Evolutionary conservation across 2,888 invertebrate species (phyloP).

Genomic region (Cephus rjabovi): DNA sequence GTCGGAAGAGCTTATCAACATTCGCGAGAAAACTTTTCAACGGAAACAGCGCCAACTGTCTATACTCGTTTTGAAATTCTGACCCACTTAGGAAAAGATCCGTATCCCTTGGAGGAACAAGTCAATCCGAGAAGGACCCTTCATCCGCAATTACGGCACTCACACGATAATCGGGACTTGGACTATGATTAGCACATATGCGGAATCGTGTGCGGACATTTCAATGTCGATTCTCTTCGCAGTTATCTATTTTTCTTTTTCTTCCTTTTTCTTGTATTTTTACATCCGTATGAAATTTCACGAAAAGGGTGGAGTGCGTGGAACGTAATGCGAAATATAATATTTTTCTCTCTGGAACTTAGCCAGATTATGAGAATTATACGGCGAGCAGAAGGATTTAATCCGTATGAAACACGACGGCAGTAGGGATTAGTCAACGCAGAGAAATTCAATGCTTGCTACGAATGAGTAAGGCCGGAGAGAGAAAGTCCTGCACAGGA

Average conservation of each 20-base stretch:
- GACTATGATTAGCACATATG: not conserved
- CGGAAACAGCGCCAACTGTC: not conserved
- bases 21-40: not conserved
- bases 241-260: not conserved
- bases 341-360: slow-evolving; percentile 43
- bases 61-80: not conserved
- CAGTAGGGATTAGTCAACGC: slow-evolving; percentile 48
- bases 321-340: not conserved
- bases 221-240: not conserved
- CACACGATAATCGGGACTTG: not conserved
- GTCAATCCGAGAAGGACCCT: not conserved
- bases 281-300: not conserved
- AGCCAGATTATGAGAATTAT: slow-evolving; percentile 52
- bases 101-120: not conserved
- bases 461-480: not conserved
- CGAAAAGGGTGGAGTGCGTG: not conserved
- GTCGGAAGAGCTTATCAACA: not conserved
- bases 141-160: not conserved
- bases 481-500: not conserved
- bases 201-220: not conserved
- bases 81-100: not conserved
- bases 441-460: slow-evolving; percentile 37
- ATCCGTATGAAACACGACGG: slow-evolving; percentile 52
- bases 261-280: not conserved
- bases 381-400: slow-evolving; percentile 45